Evolutionary conservation across 2,888 invertebrate species (phyloP).

Genomic region (Zygothrica quintamaculata): DNA sequence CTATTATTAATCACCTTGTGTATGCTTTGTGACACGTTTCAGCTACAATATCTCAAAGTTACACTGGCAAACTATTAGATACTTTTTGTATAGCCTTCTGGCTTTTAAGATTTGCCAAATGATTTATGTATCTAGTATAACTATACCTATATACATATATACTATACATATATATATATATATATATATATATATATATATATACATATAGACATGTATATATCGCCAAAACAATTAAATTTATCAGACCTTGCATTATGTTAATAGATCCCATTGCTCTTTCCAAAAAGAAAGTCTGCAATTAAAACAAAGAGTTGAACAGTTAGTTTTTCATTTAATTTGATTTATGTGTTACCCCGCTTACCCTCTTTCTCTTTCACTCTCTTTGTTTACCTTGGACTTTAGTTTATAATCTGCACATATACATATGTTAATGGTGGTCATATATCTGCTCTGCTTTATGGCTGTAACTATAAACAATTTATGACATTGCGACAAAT

Average conservation of each 20-base stretch:
- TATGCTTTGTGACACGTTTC: slow-evolving; percentile 65
- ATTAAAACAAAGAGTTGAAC: slow-evolving; percentile 35
- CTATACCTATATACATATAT: too few species aligned
- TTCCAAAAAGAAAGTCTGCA: slow-evolving; percentile 40
- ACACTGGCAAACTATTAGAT: slow-evolving; percentile 73
- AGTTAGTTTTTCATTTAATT: slow-evolving; percentile 45
- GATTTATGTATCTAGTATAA: slow-evolving; percentile 64
- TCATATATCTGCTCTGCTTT: slow-evolving; percentile 65
- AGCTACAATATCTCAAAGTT: slow-evolving; percentile 52
- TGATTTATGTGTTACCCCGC: slow-evolving; percentile 39
- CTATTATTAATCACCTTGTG: slow-evolving; percentile 69
- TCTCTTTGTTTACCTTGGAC: background rate
- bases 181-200: too few species aligned
- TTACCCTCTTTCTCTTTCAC: background rate
- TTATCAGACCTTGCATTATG: slow-evolving; percentile 55
- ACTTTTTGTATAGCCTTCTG: slow-evolving; percentile 63
- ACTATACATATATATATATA: too few species aligned
- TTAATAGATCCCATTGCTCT: background rate
- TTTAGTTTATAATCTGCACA: slow-evolving; percentile 3
- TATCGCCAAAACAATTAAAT: slow-evolving; percentile 66
- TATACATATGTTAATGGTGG: slow-evolving; percentile 60
- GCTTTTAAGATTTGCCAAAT: slow-evolving; percentile 70
- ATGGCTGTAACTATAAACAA: slow-evolving; percentile 72
- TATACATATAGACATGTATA: background rate
- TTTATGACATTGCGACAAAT: slow-evolving; percentile 60